Evolutionary conservation across 2,797 vertebrate species (phyloP), one percentile per base, ranked within the genome.

Genomic region (Liparis tanakae): DNA sequence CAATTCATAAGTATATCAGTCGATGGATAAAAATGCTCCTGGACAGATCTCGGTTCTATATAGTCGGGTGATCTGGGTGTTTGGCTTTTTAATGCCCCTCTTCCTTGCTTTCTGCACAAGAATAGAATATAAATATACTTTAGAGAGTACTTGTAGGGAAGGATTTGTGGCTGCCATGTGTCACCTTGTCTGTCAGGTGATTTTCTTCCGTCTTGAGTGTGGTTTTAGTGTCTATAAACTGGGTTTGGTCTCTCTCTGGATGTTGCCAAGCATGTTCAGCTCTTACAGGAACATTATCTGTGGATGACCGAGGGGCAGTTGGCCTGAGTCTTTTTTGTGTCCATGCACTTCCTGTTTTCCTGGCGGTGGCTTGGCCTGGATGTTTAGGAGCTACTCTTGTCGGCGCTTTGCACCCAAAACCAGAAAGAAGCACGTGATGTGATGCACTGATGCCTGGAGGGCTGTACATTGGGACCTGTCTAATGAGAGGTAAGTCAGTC

Each of bases 401-500:
- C 13, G 36, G 44, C 33, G 46, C 41, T 71, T n/a, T 59, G 61
- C 36, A 50, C 44, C 22, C 37, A 68, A 68, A 51, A 50, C 50
- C 17, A 70, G 39, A 33, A 70, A 13, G 76, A 67, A 44, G 70
- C 30, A 41, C 1, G 6, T 39, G 10, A 56, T 50, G 20, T 51
- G 56, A 74, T 57, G 46, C 22, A 67, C 6, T 61, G 41, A 62
- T 54, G 41, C 51, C 53, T 71, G n/a, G n/a, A 39, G 17, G 73
- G 17, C 39, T 80, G 59, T 39, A 72, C 22, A 55, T 25, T 34
- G 22, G 14, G 56, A 69, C 55, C 67, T 10, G 54, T 61, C 41
- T 62, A 64, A 57, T 65, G 61, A 82, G 56, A 88, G 81, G 85
- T 88, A 83, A 81, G 72, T 87, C 81, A 78, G 58, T 44, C 69